These are phyloP conservation scores for Tetragnatha montana DNA, from an alignment of 2,888 invertebrate species.

Conservation along the genomic window DNA sequence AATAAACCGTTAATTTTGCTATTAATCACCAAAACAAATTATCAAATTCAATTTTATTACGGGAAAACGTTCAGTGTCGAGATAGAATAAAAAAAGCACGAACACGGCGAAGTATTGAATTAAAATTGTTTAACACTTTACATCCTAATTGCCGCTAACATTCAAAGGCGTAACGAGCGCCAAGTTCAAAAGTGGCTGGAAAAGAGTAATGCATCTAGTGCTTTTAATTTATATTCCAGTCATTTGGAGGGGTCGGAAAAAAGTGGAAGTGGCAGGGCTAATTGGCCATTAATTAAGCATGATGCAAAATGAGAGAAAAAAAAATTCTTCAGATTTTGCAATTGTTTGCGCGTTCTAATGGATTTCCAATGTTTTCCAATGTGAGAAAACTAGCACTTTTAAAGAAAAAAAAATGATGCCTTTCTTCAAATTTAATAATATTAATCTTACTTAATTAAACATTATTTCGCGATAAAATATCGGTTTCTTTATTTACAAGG, in stretches of 20 bases:
- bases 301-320: conserved; percentile 19
- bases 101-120: neutral
- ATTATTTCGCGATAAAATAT: conserved; percentile 30
- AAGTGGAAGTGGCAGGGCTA: conserved; percentile 30
- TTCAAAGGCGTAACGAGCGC: conserved; percentile 18
- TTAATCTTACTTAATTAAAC: conserved; percentile 45
- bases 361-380: conserved; percentile 50
- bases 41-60: conserved; percentile 11
- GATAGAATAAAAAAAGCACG: neutral
- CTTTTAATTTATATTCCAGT: conserved; percentile 54
- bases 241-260: neutral
- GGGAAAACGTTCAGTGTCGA: neutral
- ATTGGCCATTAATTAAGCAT: conserved; percentile 43
- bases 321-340: neutral
- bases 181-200: conserved; percentile 23
- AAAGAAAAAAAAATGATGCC: neutral
- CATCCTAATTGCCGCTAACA: conserved; percentile 26
- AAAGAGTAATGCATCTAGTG: conserved; percentile 27
- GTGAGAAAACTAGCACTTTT: conserved; percentile 2
- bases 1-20: conserved; percentile 7
- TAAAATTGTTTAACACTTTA: conserved; percentile 49
- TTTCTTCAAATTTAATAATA: conserved; percentile 18
- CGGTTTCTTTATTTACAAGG: conserved; percentile 12
- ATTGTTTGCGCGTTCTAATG: conserved; percentile 52
- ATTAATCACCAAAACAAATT: conserved; percentile 36